Base-by-base conservation (phyloP, 2,888 invertebrate species). In the Drosophila fungiperda region DNA sequence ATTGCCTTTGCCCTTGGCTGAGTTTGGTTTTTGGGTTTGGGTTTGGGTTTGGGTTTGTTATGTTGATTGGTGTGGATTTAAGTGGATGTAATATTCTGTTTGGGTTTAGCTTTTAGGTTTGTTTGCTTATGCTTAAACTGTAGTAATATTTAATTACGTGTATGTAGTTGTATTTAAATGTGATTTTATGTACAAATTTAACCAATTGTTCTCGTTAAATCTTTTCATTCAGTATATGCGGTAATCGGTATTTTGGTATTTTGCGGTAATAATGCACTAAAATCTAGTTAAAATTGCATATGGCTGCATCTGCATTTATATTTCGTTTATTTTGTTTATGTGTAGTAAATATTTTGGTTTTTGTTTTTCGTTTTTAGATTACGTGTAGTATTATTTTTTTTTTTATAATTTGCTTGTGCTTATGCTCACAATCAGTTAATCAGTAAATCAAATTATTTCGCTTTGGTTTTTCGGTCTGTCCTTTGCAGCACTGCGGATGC, bases 211-310 rank as follows among this genome's bases (percentile, higher is more conserved):
- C 64, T 70, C 49, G 57, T 64, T 70, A 61, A 62, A 61, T 57
- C 38, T 82, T 63, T 65, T 60, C 63, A 38, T 70, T 80, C 77
- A 60, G 74, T 85, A 82, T 81, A 85, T 83, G 78, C 80, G 63
- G 73, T 73, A 79, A 68, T 80, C 75, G 73, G 80, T 89, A 83
- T 78, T 76, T 72, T 68, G 60, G 66, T 67, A 80, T 76, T 82
- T 74, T 89, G 88, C 83, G 73, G 86, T 89, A 90, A 86, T 86
- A 88, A 83, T 87, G 87, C 89, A 73, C 83, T 90, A 88, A 87
- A 90, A 90, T 87, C 87, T 87, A 87, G 89, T 88, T 90, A 86
- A 90, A 90, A 88, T 82, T 88, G 87, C 87, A 85, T 87, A 87
- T 89, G 79, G 77, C 84, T 85, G 85, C 89, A 77, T 89, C 68